Percentiles rank a stretch among this genome's conserved stretches.
Evolutionary conservation across 2,113 vertebrate genomes (phyloP).

Genomic region (Eurypyga helias): DNA sequence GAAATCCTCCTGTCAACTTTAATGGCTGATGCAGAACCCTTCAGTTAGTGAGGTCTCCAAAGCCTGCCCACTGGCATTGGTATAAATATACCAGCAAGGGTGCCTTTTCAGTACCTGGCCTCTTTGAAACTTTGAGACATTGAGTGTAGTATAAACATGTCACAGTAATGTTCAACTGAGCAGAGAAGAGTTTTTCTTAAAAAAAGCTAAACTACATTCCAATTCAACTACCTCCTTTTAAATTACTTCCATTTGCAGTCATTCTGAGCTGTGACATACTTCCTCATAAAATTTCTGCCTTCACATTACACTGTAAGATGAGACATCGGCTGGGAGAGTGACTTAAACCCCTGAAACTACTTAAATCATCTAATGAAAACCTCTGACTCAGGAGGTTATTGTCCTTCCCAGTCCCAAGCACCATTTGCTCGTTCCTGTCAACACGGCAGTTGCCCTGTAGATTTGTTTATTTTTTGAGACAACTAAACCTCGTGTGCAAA

Average conservation of each 20-base stretch:
- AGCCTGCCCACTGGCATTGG: background rate
- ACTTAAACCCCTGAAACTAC: background rate
- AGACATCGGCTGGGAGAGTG: background rate
- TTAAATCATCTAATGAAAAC: background rate
- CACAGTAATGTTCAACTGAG: background rate
- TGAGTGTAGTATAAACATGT: background rate
- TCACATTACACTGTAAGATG: background rate
- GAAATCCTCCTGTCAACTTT: background rate
- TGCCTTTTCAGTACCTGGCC: background rate
- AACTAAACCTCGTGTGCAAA: background rate
- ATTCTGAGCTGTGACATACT: background rate
- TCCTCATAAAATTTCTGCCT: background rate
- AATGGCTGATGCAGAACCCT: background rate
- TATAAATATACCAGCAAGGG: background rate
- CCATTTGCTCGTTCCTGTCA: background rate
- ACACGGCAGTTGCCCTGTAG: background rate
- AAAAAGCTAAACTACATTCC: background rate
- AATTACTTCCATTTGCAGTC: background rate
- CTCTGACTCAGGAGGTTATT: background rate
- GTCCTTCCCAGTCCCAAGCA: background rate
- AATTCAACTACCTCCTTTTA: background rate
- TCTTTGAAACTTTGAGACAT: background rate
- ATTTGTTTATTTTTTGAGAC: background rate
- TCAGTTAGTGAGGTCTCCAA: background rate
- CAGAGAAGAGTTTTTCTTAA: background rate